phyloP scores from a whole-genome alignment of 2,797 vertebrate species.

The Selene dorsalis region DNA sequence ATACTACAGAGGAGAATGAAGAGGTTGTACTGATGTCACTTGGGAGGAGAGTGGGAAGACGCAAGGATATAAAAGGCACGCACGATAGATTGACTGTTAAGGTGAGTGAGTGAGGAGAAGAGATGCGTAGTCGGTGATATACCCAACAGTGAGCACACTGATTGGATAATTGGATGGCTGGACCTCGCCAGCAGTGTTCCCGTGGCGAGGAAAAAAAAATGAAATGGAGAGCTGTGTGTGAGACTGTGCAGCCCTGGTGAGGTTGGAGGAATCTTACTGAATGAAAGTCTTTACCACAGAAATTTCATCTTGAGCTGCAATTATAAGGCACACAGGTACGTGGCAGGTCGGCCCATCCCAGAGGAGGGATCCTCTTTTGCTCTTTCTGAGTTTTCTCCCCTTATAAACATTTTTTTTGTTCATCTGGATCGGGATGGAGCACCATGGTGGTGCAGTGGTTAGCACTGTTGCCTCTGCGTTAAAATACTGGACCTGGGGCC shows the following conservation, averaged over 20 bases:
- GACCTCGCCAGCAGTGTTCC: constrained; percentile 40
- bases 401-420: not conserved
- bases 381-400: not conserved
- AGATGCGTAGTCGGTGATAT: constrained; percentile 53
- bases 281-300: constrained; percentile 10
- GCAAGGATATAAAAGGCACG: constrained; percentile 50
- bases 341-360: not conserved
- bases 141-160: constrained; percentile 56
- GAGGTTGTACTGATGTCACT: constrained; percentile 36
- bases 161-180: constrained; percentile 74
- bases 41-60: constrained; percentile 36
- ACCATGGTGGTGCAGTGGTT: too few species aligned
- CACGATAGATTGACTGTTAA: constrained; percentile 70
- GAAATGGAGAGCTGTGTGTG: constrained; percentile 21
- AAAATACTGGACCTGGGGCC: too few species aligned
- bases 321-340: constrained; percentile 10
- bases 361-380: not conserved
- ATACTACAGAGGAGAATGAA: constrained; percentile 23
- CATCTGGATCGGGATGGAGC: not conserved
- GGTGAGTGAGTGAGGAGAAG: constrained; percentile 65
- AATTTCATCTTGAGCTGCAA: constrained; percentile 29
- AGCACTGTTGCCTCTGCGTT: too few species aligned
- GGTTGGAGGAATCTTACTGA: constrained; percentile 20
- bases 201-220: constrained; percentile 27
- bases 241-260: constrained; percentile 3